phyloP scores from a whole-genome alignment of 35 echinoderm and acorn worm genomes.

The Chiridota heheva region DNA sequence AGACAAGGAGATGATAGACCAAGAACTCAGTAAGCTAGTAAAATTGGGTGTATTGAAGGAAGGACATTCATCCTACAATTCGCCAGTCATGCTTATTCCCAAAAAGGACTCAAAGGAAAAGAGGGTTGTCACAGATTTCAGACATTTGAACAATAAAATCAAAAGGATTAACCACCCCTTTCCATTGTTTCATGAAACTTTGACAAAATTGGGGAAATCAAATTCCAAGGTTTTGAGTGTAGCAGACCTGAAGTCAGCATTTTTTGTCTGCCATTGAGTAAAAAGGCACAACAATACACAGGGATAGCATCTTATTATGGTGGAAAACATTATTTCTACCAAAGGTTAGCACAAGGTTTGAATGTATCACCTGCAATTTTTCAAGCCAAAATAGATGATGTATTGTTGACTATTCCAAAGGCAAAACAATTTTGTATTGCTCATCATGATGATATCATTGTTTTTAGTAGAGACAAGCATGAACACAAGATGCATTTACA shows the following conservation, averaged over 20 bases:
- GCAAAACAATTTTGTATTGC: slow-evolving; percentile 41
- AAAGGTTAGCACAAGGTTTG: slow-evolving; percentile 53
- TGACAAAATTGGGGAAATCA: slow-evolving; percentile 18
- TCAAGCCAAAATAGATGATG: slow-evolving; percentile 57
- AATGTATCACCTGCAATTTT: slow-evolving; percentile 53
- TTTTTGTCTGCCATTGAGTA: slow-evolving; percentile 25
- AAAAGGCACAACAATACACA: slow-evolving; percentile 37
- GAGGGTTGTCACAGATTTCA: slow-evolving; percentile 58
- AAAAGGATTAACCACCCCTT: slow-evolving; percentile 18
- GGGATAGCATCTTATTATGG: slow-evolving; percentile 33
- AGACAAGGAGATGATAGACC: slow-evolving; percentile 30
- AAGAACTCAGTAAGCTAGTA: slow-evolving; percentile 37
- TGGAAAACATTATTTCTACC: slow-evolving; percentile 47
- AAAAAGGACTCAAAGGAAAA: slow-evolving; percentile 36
- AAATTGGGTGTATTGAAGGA: slow-evolving; percentile 47
- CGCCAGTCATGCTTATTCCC: slow-evolving; percentile 40
- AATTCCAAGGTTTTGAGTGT: slow-evolving; percentile 19
- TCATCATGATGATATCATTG: slow-evolving; percentile 47
- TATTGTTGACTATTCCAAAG: slow-evolving; percentile 37
- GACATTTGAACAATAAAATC: slow-evolving; percentile 23
- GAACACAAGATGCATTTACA: not conserved
- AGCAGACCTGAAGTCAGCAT: slow-evolving; percentile 32
- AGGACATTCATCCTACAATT: slow-evolving; percentile 52
- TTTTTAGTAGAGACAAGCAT: slow-evolving; percentile 26
- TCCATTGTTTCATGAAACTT: slow-evolving; percentile 17